These are phyloP conservation scores for Colinus virginianus DNA, from an alignment of 2,113 vertebrate genomes.

Conservation along the genomic window DNA sequence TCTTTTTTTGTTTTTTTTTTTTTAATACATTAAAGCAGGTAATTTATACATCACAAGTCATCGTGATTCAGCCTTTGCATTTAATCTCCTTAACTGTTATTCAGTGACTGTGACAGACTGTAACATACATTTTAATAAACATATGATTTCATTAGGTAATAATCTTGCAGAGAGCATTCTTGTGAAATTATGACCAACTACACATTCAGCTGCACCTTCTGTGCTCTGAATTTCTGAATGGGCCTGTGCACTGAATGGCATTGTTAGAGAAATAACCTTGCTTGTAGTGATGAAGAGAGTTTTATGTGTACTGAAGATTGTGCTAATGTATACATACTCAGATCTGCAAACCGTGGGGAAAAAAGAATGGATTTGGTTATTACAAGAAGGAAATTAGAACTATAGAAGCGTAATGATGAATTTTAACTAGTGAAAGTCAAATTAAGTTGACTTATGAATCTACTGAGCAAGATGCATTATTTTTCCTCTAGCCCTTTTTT, in stretches of 20 bases:
- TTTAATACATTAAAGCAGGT: not conserved
- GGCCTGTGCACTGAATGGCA: not conserved
- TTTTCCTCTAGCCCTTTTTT: conserved; percentile 14
- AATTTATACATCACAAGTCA: not conserved
- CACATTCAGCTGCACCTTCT: not conserved
- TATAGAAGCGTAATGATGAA: not conserved
- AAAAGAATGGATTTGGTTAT: not conserved
- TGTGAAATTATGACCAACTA: not conserved
- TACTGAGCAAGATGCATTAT: not conserved
- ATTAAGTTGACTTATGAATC: not conserved
- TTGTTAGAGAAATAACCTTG: not conserved
- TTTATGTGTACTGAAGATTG: not conserved
- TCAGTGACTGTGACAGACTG: not conserved
- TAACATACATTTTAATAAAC: not conserved
- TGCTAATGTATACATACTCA: not conserved
- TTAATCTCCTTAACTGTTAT: not conserved
- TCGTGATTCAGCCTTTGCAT: not conserved
- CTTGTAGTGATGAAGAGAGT: not conserved
- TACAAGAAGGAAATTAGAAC: not conserved
- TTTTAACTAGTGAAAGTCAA: conserved; percentile 1
- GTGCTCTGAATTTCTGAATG: not conserved
- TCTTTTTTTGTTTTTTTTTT: not conserved
- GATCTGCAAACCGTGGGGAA: not conserved
- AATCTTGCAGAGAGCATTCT: not conserved
- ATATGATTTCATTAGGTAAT: not conserved